Evolutionary conservation across 1,140 invertebrate genomes (phyloP), one percentile per base, ranked within the genome.

Genomic region (Neodiprion fabricii): DNA sequence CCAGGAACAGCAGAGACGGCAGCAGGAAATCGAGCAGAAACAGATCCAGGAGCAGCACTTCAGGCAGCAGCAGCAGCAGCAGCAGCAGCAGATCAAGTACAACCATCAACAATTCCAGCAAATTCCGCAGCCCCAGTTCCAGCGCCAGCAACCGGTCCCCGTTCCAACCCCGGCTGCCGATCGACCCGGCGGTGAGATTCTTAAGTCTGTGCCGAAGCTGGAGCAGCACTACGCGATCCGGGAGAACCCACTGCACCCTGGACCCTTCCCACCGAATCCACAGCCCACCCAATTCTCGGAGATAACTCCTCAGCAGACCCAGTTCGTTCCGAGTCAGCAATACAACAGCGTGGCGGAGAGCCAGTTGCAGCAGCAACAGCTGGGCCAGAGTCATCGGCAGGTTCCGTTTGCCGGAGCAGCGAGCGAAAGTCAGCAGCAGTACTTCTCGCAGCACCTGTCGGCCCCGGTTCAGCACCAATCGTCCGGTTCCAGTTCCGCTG

Each of bases 121-220:
- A 85, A 72, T 73, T 79, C 70, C 80, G 48, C 78, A 81, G 65
- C 79, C 81, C 28, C 83, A 84, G 53, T 78, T 84, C 69, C 82
- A 83, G 47, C 78, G 81, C 9, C 82, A 82, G 73, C 79, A 81
- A 74, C 77, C 78, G 23, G 79, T 77, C 76, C 83, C 85, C 73
- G 86, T 87, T 78, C 84, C 86, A 79, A 79, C 89, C 76, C 81
- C 85, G 10, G 87, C 89, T 77, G 86, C 90, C 79, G 84, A 91
- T 14, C 91, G 90, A 66, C 89, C 91, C 3, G 90, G 88, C 5
- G 92, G 93, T 14, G 93, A 95, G 85, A 86, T 95, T 65, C 90
- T 94, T n/a, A 91, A 92, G 75, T 91, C 94, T 48, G 91, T 95
- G 72, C 91, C 94, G 9, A 94, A 93, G 86, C 91, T 92, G 74